Base-by-base conservation (phyloP, 1,140 invertebrate species). In the Pentalonia nigronervosa region DNA sequence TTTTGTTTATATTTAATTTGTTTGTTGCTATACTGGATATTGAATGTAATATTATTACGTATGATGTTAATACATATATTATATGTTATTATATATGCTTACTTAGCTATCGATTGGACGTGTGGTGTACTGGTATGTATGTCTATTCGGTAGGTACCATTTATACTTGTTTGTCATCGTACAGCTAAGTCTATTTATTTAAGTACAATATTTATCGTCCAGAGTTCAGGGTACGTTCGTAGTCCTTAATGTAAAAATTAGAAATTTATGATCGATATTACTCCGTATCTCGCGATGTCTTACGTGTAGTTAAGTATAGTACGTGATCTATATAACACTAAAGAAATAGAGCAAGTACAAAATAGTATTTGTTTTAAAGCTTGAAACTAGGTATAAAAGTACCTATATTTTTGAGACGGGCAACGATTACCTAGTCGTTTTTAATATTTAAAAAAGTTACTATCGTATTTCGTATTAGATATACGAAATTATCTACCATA, bases 1-100 rank as follows among this genome's bases (percentile, higher is more conserved):
- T 25, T 53, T 89, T 89, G 48, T 89, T 89, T 89, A 89, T 48
- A 36, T 53, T 34, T 50, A 6, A 53, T 53, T 53, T 50, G 87
- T 89, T 53, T 53, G 87, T 89, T 89, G 87, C 87, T 53, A 89
- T 53, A 60, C 56, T 67, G 30, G 30, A 41, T 41, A 41, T 41
- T 41, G 11, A n/a, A 67, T 67, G 14, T 30, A 30, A 67, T 67
- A 67, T 50, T n/a, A 67, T 30, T n/a, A 14, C 25, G 11, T 7
- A 67, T 67, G 30, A 67, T 67, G n/a, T n/a, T 67, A 67, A 67
- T 67, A 17, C 17, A 47, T 47, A 47, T 50, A 50, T 50, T 4
- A 50, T 50, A 50, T 48, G 17, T 30, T 30, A 30, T 67, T 67
- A 67, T 67, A 30, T 4, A 30, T 9, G 60, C n/a, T 67, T n/a